Percentiles rank a stretch among this genome's conserved stretches.
Conservation (phyloP, 2,797 vertebrate genomes). For the Melanotaenia trifasciata region DNA sequence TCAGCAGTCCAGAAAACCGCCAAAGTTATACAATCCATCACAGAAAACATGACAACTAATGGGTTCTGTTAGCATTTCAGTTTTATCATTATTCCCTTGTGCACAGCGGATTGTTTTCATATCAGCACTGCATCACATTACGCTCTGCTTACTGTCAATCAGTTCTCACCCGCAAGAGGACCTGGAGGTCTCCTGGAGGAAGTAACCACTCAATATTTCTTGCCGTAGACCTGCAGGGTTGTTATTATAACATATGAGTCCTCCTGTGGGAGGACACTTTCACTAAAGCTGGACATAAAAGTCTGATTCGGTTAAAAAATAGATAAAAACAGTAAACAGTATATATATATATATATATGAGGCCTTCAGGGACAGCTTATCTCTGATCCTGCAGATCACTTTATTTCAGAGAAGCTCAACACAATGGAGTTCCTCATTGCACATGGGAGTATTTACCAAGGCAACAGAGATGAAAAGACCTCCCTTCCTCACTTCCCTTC, state of each 20-base stretch:
- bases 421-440: slow-evolving; percentile 62
- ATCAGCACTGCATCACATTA: slow-evolving; percentile 30
- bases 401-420: slow-evolving; percentile 43
- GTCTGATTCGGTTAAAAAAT: not conserved
- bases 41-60: slow-evolving; percentile 53
- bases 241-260: slow-evolving; percentile 12
- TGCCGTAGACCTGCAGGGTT: slow-evolving; percentile 9
- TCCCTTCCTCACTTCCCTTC: slow-evolving; percentile 11
- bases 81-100: slow-evolving; percentile 31
- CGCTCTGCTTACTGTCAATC: slow-evolving; percentile 56
- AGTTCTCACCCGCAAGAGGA: slow-evolving; percentile 36
- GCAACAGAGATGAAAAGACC: slow-evolving; percentile 56
- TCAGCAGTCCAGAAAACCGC: slow-evolving; percentile 28
- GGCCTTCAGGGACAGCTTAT: slow-evolving; percentile 32
- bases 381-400: slow-evolving; percentile 34
- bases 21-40: slow-evolving; percentile 58
- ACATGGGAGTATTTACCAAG: slow-evolving; percentile 72
- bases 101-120: slow-evolving; percentile 24
- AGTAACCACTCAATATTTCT: slow-evolving; percentile 25
- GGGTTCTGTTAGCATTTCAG: slow-evolving; percentile 34
- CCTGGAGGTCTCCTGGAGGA: slow-evolving; percentile 43
- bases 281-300: slow-evolving; percentile 7
- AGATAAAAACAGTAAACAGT: not conserved
- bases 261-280: not conserved
- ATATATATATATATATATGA: no score